These are phyloP conservation scores for Zygaena filipendulae DNA, from an alignment of 2,888 invertebrate genomes.

Conservation along the genomic window DNA sequence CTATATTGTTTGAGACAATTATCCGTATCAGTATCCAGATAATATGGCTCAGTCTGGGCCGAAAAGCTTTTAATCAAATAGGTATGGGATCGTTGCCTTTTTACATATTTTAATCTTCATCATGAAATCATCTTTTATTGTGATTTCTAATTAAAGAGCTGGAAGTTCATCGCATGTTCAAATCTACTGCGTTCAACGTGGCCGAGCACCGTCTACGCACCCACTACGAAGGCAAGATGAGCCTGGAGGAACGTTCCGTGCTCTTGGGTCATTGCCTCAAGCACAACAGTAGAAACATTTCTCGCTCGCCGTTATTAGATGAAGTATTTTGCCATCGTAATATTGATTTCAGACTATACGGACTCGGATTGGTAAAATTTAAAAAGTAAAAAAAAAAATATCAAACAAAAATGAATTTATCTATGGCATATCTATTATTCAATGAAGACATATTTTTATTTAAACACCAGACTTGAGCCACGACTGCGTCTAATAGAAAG, in stretches of 20 bases:
- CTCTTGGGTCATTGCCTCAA: slow-evolving; percentile 62
- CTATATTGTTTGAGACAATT: slow-evolving; percentile 69
- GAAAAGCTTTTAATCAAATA: slow-evolving; percentile 69
- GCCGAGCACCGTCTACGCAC: slow-evolving; percentile 56
- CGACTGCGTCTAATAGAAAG: no score
- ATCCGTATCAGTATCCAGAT: slow-evolving; percentile 69
- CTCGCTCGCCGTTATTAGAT: slow-evolving; percentile 68
- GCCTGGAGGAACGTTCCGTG: slow-evolving; percentile 59
- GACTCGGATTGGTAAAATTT: slow-evolving; percentile 64
- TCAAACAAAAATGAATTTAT: no score
- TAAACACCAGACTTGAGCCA: no score
- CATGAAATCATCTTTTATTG: neutral
- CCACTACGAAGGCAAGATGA: slow-evolving; percentile 39
- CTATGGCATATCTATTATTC: no score
- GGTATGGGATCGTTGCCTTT: slow-evolving; percentile 36
- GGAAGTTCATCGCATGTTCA: slow-evolving; percentile 70
- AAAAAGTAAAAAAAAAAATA: no score
- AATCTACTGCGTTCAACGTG: slow-evolving; percentile 70
- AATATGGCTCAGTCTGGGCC: slow-evolving; percentile 72
- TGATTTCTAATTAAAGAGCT: slow-evolving; percentile 43
- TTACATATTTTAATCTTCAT: neutral
- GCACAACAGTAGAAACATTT: slow-evolving; percentile 65
- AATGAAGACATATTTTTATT: no score
- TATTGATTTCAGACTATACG: slow-evolving; percentile 70
- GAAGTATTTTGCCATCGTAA: slow-evolving; percentile 64